Base-by-base conservation (phyloP, 2,888 invertebrate species). In the Calameuta filiformis region DNA sequence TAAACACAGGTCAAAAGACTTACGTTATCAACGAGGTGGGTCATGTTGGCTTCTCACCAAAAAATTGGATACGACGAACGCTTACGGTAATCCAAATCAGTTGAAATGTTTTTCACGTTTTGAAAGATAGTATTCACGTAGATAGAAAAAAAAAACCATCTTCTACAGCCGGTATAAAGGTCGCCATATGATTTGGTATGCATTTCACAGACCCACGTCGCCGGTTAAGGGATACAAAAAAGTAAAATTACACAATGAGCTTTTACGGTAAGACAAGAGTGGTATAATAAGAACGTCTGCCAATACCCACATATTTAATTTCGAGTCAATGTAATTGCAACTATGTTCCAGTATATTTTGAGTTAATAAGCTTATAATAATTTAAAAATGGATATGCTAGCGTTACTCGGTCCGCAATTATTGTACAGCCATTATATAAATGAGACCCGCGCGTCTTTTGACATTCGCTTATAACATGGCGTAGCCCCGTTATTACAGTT, bases 321-420 rank as follows among this genome's bases (percentile, higher is more conserved):
- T 77, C 74, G 76, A 79, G 79, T 76, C 76, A 79, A 35, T 75
- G 77, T 77, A 76, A 81, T 83, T 79, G 83, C 82, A 79, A 77
- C 82, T 84, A 81, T 80, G 68, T 78, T 35, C 79, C 79, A 74
- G 76, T 68, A 80, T 69, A 77, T 80, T 80, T 79, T 77, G 79
- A 75, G 75, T 82, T 80, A 34, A 78, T 80, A 83, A 85, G 82
- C 84, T 78, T 83, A 78, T 81, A 78, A 80, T 76, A 73, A 76
- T 73, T 76, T 75, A 86, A 83, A 86, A 87, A 85, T 84, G 85
- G 86, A 89, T 88, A 88, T 88, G 88, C 89, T 85, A 86, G 83
- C 83, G 80, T 81, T 82, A 84, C 82, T 83, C 85, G 83, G 81
- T 82, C 81, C 83, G 82, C 83, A 81, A 85, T 88, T 86, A 87